Percentiles rank a stretch among this genome's conserved stretches.
Conservation (phyloP, 2,888 invertebrate genomes). For the Anthrax anthrax region DNA sequence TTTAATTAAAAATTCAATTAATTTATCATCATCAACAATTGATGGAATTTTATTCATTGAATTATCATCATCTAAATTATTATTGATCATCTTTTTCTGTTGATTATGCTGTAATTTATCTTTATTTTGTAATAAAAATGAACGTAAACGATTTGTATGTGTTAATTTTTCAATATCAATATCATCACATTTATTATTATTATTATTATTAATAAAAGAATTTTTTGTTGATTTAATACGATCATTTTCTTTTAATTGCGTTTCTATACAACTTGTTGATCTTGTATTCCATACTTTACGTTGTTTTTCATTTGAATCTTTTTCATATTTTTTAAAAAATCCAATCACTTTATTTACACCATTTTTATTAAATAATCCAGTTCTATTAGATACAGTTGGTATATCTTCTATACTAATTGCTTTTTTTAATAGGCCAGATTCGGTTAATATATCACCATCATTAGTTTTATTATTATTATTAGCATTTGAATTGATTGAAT, state of each 20-base stretch:
- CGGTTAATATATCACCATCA: too few relatives aligned
- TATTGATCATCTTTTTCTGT: constrained; percentile 1
- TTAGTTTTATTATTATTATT: too few relatives aligned
- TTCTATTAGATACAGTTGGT: constrained; percentile 41
- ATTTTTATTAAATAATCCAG: constrained; percentile 55
- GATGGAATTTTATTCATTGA: too few relatives aligned
- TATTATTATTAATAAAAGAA: too few relatives aligned
- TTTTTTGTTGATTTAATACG: too few relatives aligned
- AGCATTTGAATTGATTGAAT: too few relatives aligned
- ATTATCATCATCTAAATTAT: too few relatives aligned
- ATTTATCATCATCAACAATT: too few relatives aligned
- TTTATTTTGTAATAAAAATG: not conserved
- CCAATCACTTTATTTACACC: constrained; percentile 64
- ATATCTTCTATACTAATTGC: constrained; percentile 60
- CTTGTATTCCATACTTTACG: constrained; percentile 27
- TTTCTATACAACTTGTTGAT: constrained; percentile 30
- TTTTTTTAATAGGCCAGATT: constrained; percentile 51
- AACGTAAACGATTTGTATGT: not conserved
- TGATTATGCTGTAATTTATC: constrained; percentile 22
- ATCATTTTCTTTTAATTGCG: constrained; percentile 23
- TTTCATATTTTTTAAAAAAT: constrained; percentile 58
- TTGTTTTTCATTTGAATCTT: constrained; percentile 38
- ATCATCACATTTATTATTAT: too few relatives aligned
- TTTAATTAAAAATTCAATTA: too few relatives aligned
- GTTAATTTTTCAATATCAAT: too few relatives aligned